phyloP scores from a whole-genome alignment of 2,113 vertebrate genomes.

The Bungarus multicinctus region DNA sequence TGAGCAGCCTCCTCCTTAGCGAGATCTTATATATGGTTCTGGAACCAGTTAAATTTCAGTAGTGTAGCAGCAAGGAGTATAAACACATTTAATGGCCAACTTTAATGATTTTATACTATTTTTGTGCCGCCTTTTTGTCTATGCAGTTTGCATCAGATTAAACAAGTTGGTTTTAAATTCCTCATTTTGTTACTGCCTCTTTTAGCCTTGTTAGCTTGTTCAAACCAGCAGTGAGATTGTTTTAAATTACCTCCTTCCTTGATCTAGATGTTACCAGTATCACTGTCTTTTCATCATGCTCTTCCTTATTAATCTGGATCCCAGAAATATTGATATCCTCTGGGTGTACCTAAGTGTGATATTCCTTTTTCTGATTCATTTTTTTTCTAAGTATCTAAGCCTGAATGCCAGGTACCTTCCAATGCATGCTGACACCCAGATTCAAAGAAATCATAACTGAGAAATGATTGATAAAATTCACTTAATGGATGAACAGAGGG shows the following conservation, averaged over 20 bases:
- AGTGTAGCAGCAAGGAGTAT: not conserved
- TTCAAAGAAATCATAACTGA: not conserved
- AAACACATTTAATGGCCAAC: not conserved
- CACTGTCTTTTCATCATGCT: not conserved
- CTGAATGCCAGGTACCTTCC: not conserved
- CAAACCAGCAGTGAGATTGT: not conserved
- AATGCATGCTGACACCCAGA: not conserved
- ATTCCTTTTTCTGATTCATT: not conserved
- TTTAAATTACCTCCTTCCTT: not conserved
- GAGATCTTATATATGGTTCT: not conserved
- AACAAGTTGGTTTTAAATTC: not conserved
- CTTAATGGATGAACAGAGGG: not conserved
- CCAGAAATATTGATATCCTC: not conserved
- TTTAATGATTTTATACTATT: not conserved
- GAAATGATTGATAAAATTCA: not conserved
- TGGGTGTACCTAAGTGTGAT: not conserved
- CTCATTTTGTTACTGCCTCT: not conserved
- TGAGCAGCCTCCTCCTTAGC: not conserved
- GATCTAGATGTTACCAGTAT: not conserved
- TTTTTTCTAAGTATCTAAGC: not conserved
- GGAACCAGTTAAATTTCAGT: not conserved
- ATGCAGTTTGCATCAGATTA: not conserved
- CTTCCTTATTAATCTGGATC: not conserved
- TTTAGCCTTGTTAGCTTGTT: not conserved
- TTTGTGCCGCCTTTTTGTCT: not conserved